phyloP scores from a whole-genome alignment of 2,113 vertebrate genomes.

The Atrichornis clamosus region DNA sequence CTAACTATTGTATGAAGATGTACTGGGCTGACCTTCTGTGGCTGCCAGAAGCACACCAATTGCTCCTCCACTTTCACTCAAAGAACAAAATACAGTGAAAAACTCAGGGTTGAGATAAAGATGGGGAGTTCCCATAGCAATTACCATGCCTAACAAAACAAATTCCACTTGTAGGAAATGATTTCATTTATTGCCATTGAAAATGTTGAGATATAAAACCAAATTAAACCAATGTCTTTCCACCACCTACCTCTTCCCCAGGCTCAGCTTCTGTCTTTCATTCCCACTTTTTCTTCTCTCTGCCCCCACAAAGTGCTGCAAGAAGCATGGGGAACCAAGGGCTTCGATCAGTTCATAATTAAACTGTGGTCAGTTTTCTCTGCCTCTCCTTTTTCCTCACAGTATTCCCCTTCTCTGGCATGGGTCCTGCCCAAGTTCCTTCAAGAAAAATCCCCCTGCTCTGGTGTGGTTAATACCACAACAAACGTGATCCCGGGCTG shows the following conservation, averaged over 20 bases:
- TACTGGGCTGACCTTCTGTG: neutral
- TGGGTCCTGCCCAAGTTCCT: neutral
- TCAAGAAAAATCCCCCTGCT: neutral
- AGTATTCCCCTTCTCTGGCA: neutral
- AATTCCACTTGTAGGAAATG: neutral
- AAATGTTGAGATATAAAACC: neutral
- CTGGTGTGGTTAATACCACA: neutral
- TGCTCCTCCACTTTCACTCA: accelerated
- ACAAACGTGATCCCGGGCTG: neutral
- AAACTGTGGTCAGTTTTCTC: neutral
- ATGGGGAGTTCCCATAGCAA: neutral
- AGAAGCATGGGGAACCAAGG: neutral
- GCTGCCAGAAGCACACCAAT: neutral
- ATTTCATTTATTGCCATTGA: neutral
- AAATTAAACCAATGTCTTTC: neutral
- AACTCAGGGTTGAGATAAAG: neutral
- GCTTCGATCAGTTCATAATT: neutral
- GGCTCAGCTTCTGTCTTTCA: neutral
- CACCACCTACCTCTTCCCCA: neutral
- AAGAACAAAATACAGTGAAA: neutral
- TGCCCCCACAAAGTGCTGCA: too few species aligned
- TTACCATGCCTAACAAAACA: neutral
- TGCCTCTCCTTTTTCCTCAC: neutral
- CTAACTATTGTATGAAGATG: neutral
- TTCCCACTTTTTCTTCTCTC: neutral